Percentiles rank a stretch among this genome's conserved stretches.
Evolutionary conservation across 2,888 invertebrate genomes (phyloP).

Genomic region (Erebia epiphron): DNA sequence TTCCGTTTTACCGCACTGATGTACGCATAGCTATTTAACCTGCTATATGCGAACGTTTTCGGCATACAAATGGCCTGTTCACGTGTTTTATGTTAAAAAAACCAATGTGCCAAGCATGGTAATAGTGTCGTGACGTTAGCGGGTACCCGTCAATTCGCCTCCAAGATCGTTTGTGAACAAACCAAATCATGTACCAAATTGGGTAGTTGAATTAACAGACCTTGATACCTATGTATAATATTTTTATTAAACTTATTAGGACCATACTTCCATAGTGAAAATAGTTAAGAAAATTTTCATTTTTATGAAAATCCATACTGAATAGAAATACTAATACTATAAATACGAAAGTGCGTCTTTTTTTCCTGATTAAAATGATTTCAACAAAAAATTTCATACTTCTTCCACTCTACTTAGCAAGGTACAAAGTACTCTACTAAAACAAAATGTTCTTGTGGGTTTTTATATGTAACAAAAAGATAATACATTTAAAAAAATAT

Average conservation of each 20-base stretch:
- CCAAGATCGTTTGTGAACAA: slow-evolving; percentile 8
- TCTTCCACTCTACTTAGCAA: too few species aligned
- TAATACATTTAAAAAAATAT: too few species aligned
- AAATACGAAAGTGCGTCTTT: too few species aligned
- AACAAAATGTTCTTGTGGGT: too few species aligned
- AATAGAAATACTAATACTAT: too few species aligned
- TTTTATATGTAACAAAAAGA: too few species aligned
- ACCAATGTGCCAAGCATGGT: slow-evolving; percentile 21
- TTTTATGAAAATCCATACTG: too few species aligned
- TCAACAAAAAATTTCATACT: too few species aligned
- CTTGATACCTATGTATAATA: not conserved
- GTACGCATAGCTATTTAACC: slow-evolving; percentile 34
- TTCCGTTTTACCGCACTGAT: slow-evolving; percentile 30
- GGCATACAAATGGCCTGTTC: slow-evolving; percentile 39
- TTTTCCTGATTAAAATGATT: too few species aligned
- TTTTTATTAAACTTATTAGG: not conserved
- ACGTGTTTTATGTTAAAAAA: slow-evolving; percentile 32
- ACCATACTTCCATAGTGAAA: not conserved
- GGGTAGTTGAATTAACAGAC: not conserved
- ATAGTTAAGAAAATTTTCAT: too few species aligned
- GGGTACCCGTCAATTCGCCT: slow-evolving; percentile 11
- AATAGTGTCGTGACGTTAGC: slow-evolving; percentile 31
- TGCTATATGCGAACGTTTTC: slow-evolving; percentile 33
- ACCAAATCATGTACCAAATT: slow-evolving; percentile 1
- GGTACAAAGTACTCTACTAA: too few species aligned